These are phyloP conservation scores for Tuta absoluta DNA, from an alignment of 2,888 invertebrate species.

Conservation along the genomic window DNA sequence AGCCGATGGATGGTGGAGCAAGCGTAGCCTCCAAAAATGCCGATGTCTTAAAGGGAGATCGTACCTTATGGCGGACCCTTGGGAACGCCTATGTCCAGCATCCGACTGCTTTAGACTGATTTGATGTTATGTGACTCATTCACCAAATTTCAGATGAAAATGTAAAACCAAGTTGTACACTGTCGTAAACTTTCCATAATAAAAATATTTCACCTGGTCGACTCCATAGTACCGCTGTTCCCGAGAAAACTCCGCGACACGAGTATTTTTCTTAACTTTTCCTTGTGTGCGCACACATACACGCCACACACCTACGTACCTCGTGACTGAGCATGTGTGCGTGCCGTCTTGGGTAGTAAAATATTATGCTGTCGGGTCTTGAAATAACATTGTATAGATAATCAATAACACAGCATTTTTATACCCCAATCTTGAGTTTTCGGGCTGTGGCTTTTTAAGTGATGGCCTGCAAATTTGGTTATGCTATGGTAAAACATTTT, in stretches of 20 bases:
- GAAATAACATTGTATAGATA: conserved; percentile 82
- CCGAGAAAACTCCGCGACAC: conserved; percentile 74
- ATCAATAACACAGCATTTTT: conserved; percentile 75
- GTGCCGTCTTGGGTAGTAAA: conserved; percentile 73
- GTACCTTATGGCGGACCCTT: no score
- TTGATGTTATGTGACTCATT: no score
- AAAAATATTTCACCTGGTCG: conserved; percentile 29
- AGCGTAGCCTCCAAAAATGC: no score
- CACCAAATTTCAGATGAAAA: no score
- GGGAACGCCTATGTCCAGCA: no score
- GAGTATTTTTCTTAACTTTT: conserved; percentile 74
- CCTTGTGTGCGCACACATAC: conserved; percentile 44
- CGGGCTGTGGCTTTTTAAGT: conserved; percentile 22
- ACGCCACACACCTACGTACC: conserved; percentile 31
- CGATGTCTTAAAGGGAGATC: no score
- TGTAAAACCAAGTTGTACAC: no score
- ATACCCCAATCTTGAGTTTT: conserved; percentile 55
- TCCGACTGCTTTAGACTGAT: no score
- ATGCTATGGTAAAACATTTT: no score
- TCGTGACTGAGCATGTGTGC: conserved; percentile 37
- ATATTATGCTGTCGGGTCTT: conserved; percentile 80
- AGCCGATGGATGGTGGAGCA: no score
- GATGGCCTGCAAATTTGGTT: not conserved
- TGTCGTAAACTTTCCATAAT: no score
- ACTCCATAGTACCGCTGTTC: conserved; percentile 50